Percentiles rank a stretch among this genome's conserved stretches.
Conservation (phyloP, 2,797 vertebrate genomes). For the Sylvia borin region DNA sequence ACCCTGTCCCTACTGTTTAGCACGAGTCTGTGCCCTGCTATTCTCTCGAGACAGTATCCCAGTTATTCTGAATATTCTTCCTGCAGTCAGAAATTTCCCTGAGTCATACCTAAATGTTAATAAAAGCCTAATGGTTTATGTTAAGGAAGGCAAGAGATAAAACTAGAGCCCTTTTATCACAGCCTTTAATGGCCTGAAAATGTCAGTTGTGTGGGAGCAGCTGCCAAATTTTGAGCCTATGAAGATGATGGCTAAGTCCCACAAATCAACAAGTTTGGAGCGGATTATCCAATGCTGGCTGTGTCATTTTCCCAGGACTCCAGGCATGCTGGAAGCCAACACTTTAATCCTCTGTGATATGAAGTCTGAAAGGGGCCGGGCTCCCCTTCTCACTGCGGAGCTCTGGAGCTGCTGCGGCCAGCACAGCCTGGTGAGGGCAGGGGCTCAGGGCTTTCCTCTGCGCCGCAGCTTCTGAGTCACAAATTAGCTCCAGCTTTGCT, state of each 20-base stretch:
- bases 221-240: constrained; percentile 61
- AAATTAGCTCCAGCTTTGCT: constrained; percentile 14
- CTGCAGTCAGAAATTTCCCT: constrained; percentile 8
- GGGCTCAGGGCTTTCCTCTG: constrained; percentile 13
- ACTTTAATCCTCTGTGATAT: constrained; percentile 46
- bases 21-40: background rate
- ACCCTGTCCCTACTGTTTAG: background rate
- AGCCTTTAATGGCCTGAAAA: constrained; percentile 65
- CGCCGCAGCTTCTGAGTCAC: background rate
- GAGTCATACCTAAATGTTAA: constrained; percentile 59
- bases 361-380: background rate
- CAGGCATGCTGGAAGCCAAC: constrained; percentile 36
- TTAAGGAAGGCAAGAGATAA: constrained; percentile 60
- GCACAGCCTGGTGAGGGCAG: background rate
- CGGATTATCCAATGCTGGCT: constrained; percentile 50
- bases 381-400: background rate
- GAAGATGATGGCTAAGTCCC: constrained; percentile 48
- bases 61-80: constrained; percentile 21
- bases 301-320: constrained; percentile 72
- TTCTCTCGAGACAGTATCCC: background rate
- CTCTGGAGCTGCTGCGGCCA: background rate
- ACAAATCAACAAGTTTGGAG: constrained; percentile 68
- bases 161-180: constrained; percentile 52
- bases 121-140: constrained; percentile 64
- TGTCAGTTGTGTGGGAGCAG: constrained; percentile 55